Evolutionary conservation across 2,888 invertebrate species (phyloP), one percentile per base, ranked within the genome.

Genomic region (Stenoptilia bipunctidactyla): DNA sequence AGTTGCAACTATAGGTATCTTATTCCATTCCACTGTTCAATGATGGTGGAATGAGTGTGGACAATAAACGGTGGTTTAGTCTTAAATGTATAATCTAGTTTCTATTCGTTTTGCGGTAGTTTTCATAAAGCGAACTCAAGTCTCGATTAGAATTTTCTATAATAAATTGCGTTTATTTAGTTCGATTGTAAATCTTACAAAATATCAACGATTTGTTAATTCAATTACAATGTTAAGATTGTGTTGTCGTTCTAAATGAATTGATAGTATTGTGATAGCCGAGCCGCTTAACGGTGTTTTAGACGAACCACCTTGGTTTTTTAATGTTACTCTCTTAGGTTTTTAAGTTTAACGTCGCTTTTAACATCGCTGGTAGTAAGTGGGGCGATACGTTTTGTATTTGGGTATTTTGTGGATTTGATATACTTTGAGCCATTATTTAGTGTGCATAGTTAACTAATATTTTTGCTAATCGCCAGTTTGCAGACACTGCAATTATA

Each of bases 391-490:
- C 52, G 53, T 66, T 71, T 72, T 69, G 58, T 76, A 74, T 68
- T 12, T 68, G 68, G 72, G 68, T 79, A 73, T 77, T 70, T 79
- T 75, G 69, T 69, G 70, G 69, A 74, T 74, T 76, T 69, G 58
- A 76, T 73, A 66, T 71, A 72, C 75, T 76, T 75, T 69, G 69
- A 77, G 66, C 71, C 70, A 70, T 73, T 63, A 65, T 74, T 68
- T 70, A 73, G 72, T 67, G 68, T 72, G 73, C 69, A 66, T 75
- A 74, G 72, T 67, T 50, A 69, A 74, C 68, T 76, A 75, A 80
- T 82, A 80, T 82, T 79, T 82, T 82, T 80, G 77, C 77, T 79
- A 79, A 64, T 64, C 66, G 70, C 68, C 65, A 58, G 55, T 64
- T 62, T 57, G 62, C 66, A 61, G 64, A 61, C 56, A 58, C 9